A percentile compares a stretch with the other conserved stretches of the same genome.
These are phyloP conservation scores for Proisotoma minuta DNA, from an alignment of 2,888 invertebrate species.

Conservation along the genomic window DNA sequence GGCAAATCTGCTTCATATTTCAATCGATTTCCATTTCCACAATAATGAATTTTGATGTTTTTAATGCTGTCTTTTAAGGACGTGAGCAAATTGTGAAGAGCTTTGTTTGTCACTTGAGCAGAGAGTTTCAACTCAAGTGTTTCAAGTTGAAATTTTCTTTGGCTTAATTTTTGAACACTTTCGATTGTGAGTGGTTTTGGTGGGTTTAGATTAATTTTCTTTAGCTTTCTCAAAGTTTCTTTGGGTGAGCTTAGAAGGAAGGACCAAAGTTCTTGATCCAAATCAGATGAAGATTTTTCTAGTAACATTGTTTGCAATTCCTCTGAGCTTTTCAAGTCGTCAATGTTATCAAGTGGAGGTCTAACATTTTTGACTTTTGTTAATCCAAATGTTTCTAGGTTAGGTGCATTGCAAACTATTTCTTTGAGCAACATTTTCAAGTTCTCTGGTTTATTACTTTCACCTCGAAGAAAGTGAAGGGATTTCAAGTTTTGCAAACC, in stretches of 20 bases:
- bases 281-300: no score
- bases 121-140: constrained; percentile 7
- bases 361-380: not conserved
- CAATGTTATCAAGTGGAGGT: no score
- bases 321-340: not conserved
- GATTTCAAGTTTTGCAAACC: no score
- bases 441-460: not conserved
- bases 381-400: not conserved
- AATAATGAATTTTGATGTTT: constrained; percentile 5
- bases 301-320: not conserved
- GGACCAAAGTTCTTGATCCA: not conserved
- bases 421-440: not conserved
- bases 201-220: constrained; percentile 3
- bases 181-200: constrained; percentile 3
- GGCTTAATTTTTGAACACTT: constrained; percentile 1
- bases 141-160: constrained; percentile 9
- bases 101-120: not conserved
- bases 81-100: constrained; percentile 5
- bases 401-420: not conserved
- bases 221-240: not conserved
- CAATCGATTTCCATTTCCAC: not conserved
- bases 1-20: not conserved
- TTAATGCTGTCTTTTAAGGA: constrained; percentile 6
- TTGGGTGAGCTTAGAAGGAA: constrained; percentile 7
- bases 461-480: no score